A percentile compares a stretch with the other conserved stretches of the same genome.
Conservation (phyloP, 2,888 invertebrate species). For the Loripinus fragilis region DNA sequence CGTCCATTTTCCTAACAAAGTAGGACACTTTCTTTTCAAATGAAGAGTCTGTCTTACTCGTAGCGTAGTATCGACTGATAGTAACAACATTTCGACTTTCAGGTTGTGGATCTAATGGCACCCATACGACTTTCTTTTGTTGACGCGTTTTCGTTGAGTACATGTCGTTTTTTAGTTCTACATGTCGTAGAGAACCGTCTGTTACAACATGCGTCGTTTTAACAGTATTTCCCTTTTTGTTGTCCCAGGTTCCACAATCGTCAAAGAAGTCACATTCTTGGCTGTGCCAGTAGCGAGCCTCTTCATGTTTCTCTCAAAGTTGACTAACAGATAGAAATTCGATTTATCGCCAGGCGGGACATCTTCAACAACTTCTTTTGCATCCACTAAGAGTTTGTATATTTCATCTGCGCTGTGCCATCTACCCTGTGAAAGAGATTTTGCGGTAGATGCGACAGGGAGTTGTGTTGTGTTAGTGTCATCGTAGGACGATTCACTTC, state of each 20-base stretch:
- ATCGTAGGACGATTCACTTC: too few relatives aligned
- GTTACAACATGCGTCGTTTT: not conserved
- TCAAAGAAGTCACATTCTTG: constrained; percentile 36
- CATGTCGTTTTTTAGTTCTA: not conserved
- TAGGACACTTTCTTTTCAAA: constrained; percentile 21
- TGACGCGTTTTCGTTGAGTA: not conserved
- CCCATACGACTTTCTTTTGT: not conserved
- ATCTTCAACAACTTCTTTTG: not conserved
- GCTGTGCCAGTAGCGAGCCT: constrained; percentile 4
- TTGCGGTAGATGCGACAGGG: too few relatives aligned
- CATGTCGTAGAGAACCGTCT: not conserved
- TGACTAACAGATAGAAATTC: constrained; percentile 23
- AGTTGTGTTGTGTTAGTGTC: too few relatives aligned
- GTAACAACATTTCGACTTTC: not conserved
- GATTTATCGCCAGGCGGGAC: constrained; percentile 36
- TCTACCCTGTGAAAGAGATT: too few relatives aligned
- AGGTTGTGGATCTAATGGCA: constrained; percentile 15
- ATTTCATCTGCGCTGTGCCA: not conserved
- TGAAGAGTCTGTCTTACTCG: not conserved
- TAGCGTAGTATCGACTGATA: constrained; percentile 12
- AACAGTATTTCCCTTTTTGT: constrained; percentile 21
- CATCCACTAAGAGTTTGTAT: not conserved
- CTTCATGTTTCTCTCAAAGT: constrained; percentile 21
- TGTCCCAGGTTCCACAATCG: constrained; percentile 34
- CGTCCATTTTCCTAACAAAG: not conserved